Evolutionary conservation across 1,140 invertebrate genomes (phyloP).

Genomic region (Antheraea pernyi): DNA sequence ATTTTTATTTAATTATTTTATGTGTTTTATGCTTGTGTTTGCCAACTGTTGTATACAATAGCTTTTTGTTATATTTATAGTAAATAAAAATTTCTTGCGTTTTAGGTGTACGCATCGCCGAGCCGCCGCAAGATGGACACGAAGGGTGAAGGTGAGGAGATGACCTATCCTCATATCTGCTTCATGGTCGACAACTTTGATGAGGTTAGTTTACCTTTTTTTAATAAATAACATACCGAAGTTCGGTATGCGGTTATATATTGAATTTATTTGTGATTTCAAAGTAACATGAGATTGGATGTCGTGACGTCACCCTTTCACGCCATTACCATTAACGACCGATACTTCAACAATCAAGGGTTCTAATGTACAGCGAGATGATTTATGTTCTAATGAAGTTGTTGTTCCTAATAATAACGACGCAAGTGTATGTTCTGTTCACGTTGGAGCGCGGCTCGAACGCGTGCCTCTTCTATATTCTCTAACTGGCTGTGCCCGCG

Average conservation of each 20-base stretch:
- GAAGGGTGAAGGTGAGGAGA: conserved; percentile 98
- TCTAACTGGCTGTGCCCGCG: no score
- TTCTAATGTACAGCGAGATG: neutral
- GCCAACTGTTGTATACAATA: no score
- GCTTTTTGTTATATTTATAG: no score
- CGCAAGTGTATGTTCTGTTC: neutral
- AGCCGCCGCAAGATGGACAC: conserved; percentile 97
- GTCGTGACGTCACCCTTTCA: neutral
- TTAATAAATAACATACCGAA: neutral
- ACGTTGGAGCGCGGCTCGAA: neutral
- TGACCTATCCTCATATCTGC: conserved; percentile 99
- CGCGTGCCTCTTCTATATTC: neutral
- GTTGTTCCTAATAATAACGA: neutral
- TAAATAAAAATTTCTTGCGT: no score
- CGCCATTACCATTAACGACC: neutral
- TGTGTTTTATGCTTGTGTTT: no score
- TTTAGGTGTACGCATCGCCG: conserved; percentile 96
- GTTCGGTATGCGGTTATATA: no score
- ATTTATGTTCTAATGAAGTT: neutral
- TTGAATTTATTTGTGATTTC: neutral
- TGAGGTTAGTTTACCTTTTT: conserved; percentile 84
- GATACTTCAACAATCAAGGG: neutral
- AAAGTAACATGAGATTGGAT: neutral
- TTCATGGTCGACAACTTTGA: conserved; percentile 99
- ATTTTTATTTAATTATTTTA: neutral